These are phyloP conservation scores for Thermophis baileyi DNA, from an alignment of 2,113 vertebrate genomes.

Conservation along the genomic window DNA sequence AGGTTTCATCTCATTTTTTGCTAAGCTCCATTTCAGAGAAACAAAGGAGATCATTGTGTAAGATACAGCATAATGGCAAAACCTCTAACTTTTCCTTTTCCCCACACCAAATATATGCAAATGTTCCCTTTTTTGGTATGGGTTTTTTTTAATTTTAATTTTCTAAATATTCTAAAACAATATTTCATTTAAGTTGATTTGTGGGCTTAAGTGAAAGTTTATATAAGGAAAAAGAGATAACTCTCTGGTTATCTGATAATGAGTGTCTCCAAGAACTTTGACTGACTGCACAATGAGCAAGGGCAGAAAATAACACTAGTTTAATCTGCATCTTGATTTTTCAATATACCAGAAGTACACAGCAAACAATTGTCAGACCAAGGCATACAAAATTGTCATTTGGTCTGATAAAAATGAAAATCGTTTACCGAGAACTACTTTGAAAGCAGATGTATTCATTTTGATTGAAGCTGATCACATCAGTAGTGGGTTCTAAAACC, in stretches of 20 bases:
- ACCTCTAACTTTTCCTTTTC: background rate
- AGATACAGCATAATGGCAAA: background rate
- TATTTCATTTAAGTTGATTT: conserved; percentile 13
- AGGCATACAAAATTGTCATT: background rate
- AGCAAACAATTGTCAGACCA: background rate
- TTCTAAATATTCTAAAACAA: conserved; percentile 28
- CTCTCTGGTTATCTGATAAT: conserved; percentile 5
- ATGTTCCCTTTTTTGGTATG: conserved; percentile 8
- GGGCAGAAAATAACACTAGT: conserved; percentile 8
- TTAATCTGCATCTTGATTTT: conserved; percentile 22
- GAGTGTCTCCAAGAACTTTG: conserved; percentile 14
- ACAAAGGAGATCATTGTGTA: background rate
- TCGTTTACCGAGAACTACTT: background rate
- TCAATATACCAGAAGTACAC: conserved; percentile 1
- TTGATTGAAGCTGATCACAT: conserved; percentile 6
- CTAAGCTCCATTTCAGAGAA: conserved; percentile 1
- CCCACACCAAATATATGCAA: conserved; percentile 21
- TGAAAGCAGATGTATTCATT: background rate
- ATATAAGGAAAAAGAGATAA: background rate
- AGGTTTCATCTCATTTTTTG: background rate
- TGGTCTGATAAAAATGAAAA: background rate
- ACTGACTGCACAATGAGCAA: conserved; percentile 20
- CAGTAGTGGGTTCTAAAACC: too few relatives aligned
- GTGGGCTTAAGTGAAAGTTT: conserved; percentile 17
- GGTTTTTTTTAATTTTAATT: background rate